Evolutionary conservation across 2,888 invertebrate species (phyloP), one percentile per base, ranked within the genome.

Genomic region (Craniophora ligustri): DNA sequence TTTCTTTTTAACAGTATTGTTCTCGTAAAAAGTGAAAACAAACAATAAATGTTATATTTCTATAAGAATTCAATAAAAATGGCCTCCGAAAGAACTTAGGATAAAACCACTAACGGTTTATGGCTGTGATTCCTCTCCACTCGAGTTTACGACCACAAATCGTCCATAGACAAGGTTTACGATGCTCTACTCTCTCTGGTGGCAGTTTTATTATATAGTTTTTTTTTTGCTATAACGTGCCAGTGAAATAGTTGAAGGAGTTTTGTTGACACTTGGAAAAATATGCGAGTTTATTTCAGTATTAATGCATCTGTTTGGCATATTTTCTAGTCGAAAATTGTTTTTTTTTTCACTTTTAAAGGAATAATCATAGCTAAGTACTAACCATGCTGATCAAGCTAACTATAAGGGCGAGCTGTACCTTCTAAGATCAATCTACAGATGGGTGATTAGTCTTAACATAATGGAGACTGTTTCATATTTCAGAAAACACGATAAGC

Each of bases 81-180:
- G 18, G 14, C 21, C 10, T n/a, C 30, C 16, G 8, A 19, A n/a
- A 42, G 16, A 34, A 40, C 30, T 40, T 8, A 5, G 19, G 32
- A 48, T 42, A 28, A 49, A 49, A 36, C 40, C 45, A 36, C 48
- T 36, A 40, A 41, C n/a, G 10, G 26, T 59, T 59, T 54, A 54
- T 49, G 4, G 36, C 23, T 32, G 54, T 34, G 56, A 54, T 59
- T 53, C 49, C 26, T 30, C 36, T 48, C 19, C 36, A 42, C 28
- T 41, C 18, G 28, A 34, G 41, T 59, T 59, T 59, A 59, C 36
- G 59, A 49, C 18, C 31, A 23, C 15, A 45, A 48, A 49, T 59
- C 21, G 44, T 41, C 45, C 26, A 36, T 54, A 40, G 42, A 38
- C 26, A 28, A 34, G n/a, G 39, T 57, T 59, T 59, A 59, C 44